phyloP scores from a whole-genome alignment of 2,888 invertebrate genomes.

The Ophioninae sp. region DNA sequence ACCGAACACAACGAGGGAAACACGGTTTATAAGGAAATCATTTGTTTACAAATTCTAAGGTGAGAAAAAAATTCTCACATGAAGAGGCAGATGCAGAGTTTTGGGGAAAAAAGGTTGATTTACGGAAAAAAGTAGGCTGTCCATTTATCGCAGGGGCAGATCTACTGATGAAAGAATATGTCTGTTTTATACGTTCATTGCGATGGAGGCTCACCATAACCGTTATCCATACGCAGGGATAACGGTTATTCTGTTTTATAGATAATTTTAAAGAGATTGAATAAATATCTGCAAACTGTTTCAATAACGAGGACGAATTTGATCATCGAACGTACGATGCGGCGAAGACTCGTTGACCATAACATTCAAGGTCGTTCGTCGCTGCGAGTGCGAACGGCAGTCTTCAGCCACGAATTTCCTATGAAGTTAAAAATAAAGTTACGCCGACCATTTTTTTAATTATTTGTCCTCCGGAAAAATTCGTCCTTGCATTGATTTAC shows the following conservation, averaged over 20 bases:
- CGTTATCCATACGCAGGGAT: too few species aligned
- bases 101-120: background rate
- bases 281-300: background rate
- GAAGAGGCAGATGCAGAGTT: background rate
- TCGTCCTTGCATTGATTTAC: background rate
- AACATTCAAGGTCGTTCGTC: background rate
- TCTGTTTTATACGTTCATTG: background rate
- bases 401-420: background rate
- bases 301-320: background rate
- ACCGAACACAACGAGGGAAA: background rate
- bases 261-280: background rate
- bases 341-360: background rate
- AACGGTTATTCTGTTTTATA: background rate
- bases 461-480: background rate
- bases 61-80: background rate
- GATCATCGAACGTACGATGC: background rate
- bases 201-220: background rate
- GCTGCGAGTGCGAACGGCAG: background rate
- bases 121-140: background rate
- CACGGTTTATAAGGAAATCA: background rate
- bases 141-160: background rate
- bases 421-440: background rate
- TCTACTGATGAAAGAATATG: background rate
- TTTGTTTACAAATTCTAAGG: background rate
- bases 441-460: background rate